phyloP scores from a whole-genome alignment of 2,888 invertebrate genomes.

The Monochamus alternatus region DNA sequence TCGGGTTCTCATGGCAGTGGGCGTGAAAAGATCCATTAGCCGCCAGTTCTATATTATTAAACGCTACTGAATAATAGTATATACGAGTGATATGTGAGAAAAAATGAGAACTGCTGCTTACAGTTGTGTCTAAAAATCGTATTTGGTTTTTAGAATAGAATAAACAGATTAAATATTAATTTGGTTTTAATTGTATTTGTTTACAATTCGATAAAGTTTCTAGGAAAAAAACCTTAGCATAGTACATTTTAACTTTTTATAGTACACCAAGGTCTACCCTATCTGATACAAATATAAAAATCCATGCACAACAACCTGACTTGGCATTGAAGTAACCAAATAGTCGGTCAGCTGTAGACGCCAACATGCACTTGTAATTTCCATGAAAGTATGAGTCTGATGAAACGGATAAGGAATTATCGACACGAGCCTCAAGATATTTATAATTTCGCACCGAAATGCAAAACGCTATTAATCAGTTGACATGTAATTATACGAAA shows the following conservation, averaged over 20 bases:
- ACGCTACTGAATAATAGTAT: no score
- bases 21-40: no score
- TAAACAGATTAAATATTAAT: not conserved
- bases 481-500: slow-evolving; percentile 18
- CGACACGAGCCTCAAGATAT: slow-evolving; percentile 50
- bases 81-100: no score
- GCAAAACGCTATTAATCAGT: slow-evolving; percentile 41
- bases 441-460: slow-evolving; percentile 47
- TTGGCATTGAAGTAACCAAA: slow-evolving; percentile 54
- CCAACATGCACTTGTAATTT: slow-evolving; percentile 55
- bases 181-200: not conserved
- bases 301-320: slow-evolving; percentile 19
- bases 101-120: no score
- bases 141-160: not conserved
- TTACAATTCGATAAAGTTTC: not conserved
- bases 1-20: no score
- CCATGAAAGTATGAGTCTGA: slow-evolving; percentile 52
- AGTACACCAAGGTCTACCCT: not conserved
- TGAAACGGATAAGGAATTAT: slow-evolving; percentile 49
- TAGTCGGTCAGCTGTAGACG: slow-evolving; percentile 50
- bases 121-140: no score
- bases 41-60: no score
- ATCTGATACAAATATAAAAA: slow-evolving; percentile 18
- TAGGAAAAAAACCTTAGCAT: not conserved
- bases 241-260: no score